A percentile compares a stretch with the other conserved stretches of the same genome.
Conservation (phyloP, 2,888 invertebrate genomes). For the Poecilus cupreus region DNA sequence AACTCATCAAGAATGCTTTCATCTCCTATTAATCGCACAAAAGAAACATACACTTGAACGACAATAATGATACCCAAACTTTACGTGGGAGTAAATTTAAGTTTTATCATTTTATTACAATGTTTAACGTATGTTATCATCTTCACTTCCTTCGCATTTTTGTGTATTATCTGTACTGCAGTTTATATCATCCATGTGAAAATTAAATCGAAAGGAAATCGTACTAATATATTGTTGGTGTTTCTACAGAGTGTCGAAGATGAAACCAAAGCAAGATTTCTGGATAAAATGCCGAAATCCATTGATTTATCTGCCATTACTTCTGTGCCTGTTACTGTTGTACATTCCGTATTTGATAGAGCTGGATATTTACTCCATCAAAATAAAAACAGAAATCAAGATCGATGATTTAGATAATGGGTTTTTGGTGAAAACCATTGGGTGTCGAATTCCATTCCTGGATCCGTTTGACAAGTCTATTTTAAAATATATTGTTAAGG, state of each 20-base stretch:
- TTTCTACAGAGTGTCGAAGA: slow-evolving; percentile 21
- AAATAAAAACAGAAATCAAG: slow-evolving; percentile 14
- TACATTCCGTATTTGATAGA: slow-evolving; percentile 42
- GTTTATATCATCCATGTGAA: not conserved
- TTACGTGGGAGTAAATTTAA: slow-evolving; percentile 34
- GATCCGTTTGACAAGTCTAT: slow-evolving; percentile 78
- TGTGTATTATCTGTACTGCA: not conserved
- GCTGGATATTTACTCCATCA: slow-evolving; percentile 40
- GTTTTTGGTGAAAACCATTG: slow-evolving; percentile 75
- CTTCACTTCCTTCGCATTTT: slow-evolving; percentile 5
- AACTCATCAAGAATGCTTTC: slow-evolving; percentile 4
- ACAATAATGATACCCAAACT: slow-evolving; percentile 47
- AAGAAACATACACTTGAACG: not conserved
- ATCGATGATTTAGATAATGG: slow-evolving; percentile 60
- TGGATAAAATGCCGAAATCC: slow-evolving; percentile 47
- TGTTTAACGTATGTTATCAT: not conserved
- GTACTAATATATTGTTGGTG: slow-evolving; percentile 23
- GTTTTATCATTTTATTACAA: slow-evolving; percentile 45
- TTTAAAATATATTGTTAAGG: slow-evolving; percentile 74
- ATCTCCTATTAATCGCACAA: not conserved
- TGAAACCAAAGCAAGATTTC: slow-evolving; percentile 15
- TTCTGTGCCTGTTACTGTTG: slow-evolving; percentile 30
- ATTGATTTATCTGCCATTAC: slow-evolving; percentile 29
- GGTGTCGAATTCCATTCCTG: slow-evolving; percentile 81
- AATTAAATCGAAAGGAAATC: not conserved